Evolutionary conservation across 2,888 invertebrate species (phyloP).

Genomic region (Apodemia duryi): DNA sequence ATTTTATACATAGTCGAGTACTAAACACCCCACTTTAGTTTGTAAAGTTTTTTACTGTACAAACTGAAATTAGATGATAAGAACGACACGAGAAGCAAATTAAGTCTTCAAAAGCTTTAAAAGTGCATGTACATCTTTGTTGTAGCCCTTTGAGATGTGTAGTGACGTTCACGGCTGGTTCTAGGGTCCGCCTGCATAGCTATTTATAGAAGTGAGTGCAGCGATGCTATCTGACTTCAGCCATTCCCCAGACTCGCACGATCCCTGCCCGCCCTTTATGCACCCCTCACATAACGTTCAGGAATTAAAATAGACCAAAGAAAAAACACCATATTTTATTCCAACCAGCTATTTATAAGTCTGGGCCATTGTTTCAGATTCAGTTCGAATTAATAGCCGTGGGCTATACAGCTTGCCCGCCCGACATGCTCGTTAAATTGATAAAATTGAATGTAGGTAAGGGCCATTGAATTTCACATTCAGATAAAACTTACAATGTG

Average conservation of each 20-base stretch:
- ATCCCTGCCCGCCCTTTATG: constrained; percentile 64
- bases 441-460: constrained; percentile 47
- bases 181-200: constrained; percentile 68
- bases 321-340: constrained; percentile 63
- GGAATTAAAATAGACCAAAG: constrained; percentile 69
- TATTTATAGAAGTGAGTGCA: constrained; percentile 68
- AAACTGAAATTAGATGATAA: too few relatives aligned
- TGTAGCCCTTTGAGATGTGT: constrained; percentile 53
- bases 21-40: too few relatives aligned
- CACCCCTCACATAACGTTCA: constrained; percentile 70
- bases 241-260: constrained; percentile 57
- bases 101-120: background rate
- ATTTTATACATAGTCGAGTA: too few relatives aligned
- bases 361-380: constrained; percentile 68
- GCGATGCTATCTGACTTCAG: constrained; percentile 65
- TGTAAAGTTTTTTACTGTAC: too few relatives aligned
- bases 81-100: background rate
- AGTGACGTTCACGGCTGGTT: constrained; percentile 67
- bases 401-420: constrained; percentile 49
- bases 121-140: constrained; percentile 32
- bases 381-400: constrained; percentile 63
- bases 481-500: constrained; percentile 35
- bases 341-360: constrained; percentile 72
- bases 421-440: constrained; percentile 51
- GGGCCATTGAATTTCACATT: constrained; percentile 36